Percentiles rank a stretch among this genome's conserved stretches.
Conservation (phyloP, 2,113 vertebrate species). For the Ivindomyrus marchei region DNA sequence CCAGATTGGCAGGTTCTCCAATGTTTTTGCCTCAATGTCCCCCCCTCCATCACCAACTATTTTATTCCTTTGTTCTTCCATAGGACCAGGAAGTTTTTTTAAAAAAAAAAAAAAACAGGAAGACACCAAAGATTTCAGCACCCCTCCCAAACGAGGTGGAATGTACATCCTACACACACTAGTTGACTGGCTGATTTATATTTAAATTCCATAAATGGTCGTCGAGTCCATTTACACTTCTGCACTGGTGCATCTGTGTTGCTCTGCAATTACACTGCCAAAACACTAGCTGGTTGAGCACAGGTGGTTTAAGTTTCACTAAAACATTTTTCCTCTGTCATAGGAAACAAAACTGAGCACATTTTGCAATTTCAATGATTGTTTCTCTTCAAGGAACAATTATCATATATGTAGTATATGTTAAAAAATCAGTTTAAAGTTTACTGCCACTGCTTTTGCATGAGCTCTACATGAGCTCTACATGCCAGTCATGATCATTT, state of each 20-base stretch:
- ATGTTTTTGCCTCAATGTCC: neutral
- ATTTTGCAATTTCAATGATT: neutral
- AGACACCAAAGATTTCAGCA: neutral
- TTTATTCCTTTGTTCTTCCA: neutral
- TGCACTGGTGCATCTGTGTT: neutral
- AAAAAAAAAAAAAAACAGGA: neutral
- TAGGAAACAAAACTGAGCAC: neutral
- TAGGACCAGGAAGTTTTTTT: neutral
- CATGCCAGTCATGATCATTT: neutral
- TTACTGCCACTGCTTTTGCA: neutral
- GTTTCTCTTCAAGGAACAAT: neutral
- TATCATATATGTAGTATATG: neutral
- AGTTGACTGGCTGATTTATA: neutral
- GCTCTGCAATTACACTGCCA: neutral
- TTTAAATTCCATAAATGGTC: neutral
- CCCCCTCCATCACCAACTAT: neutral
- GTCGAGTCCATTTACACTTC: neutral
- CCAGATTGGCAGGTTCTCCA: neutral
- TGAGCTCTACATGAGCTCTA: neutral
- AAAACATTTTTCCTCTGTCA: neutral
- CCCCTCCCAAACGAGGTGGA: neutral
- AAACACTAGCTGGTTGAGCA: neutral
- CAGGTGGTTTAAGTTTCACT: neutral
- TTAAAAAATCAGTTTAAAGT: neutral
- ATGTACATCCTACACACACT: neutral